These are phyloP conservation scores for Salvelinus namaycush DNA, from an alignment of 2,113 vertebrate species.

Conservation along the genomic window DNA sequence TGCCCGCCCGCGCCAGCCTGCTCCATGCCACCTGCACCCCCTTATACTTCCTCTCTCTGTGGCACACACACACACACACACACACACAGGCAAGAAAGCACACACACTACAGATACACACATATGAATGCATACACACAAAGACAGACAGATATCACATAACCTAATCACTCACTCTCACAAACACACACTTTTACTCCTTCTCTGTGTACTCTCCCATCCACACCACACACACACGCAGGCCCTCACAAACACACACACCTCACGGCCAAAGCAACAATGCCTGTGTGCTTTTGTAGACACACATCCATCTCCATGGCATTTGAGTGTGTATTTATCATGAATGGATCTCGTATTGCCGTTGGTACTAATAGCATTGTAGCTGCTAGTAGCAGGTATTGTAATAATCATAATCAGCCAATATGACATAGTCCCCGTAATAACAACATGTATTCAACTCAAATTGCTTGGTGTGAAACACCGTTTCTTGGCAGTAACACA, in stretches of 20 bases:
- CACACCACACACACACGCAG: conserved; percentile 30
- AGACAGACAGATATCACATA: too few species aligned
- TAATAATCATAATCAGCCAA: background rate
- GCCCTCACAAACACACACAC: background rate
- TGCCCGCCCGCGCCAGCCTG: conserved; percentile 58
- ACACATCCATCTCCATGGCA: background rate
- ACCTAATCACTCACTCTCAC: conserved; percentile 1
- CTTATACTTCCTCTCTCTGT: conserved; percentile 46
- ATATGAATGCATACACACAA: too few species aligned
- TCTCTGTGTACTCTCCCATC: too few species aligned
- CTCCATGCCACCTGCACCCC: conserved; percentile 76
- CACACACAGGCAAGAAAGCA: background rate
- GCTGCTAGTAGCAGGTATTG: background rate
- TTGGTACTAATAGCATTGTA: background rate
- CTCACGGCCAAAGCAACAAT: background rate
- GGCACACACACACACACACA: conserved; percentile 54
- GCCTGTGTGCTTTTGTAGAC: background rate
- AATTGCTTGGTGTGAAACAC: background rate
- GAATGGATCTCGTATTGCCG: background rate
- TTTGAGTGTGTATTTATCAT: background rate
- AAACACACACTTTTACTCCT: conserved; percentile 33
- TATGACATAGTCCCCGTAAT: background rate
- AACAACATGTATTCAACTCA: background rate
- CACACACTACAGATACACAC: too few species aligned
- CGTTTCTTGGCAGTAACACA: background rate